Evolutionary conservation across 2,888 invertebrate genomes (phyloP).

Genomic region (Synanthedon vespiformis): DNA sequence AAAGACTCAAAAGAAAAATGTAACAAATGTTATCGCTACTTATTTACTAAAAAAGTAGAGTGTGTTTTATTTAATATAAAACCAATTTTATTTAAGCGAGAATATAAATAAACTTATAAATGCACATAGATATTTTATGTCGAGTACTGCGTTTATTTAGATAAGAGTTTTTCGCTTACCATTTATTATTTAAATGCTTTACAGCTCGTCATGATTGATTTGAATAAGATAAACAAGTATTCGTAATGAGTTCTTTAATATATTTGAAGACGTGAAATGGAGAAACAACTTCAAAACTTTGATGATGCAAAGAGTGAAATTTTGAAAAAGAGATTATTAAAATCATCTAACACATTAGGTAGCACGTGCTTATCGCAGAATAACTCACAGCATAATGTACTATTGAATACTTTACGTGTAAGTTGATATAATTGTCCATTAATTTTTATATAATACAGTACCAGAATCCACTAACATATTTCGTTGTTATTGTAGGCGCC

Average conservation of each 20-base stretch:
- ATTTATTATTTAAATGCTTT: slow-evolving; percentile 60
- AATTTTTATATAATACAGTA: slow-evolving; percentile 1
- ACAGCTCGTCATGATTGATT: slow-evolving; percentile 51
- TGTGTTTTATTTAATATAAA: background rate
- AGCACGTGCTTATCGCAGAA: slow-evolving; percentile 39
- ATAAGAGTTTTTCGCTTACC: slow-evolving; percentile 36
- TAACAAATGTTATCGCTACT: slow-evolving; percentile 17
- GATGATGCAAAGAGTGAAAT: slow-evolving; percentile 62
- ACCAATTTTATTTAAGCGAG: slow-evolving; percentile 7
- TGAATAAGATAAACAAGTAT: slow-evolving; percentile 46
- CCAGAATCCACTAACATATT: slow-evolving; percentile 35
- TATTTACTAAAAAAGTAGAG: background rate
- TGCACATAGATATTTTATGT: slow-evolving; percentile 10
- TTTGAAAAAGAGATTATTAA: slow-evolving; percentile 65
- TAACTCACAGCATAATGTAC: slow-evolving; percentile 53
- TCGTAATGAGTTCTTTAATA: slow-evolving; percentile 50
- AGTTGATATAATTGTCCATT: slow-evolving; percentile 22
- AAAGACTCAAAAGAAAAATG: slow-evolving; percentile 34
- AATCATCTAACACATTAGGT: slow-evolving; percentile 40
- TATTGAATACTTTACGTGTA: slow-evolving; percentile 59
- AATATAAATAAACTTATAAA: slow-evolving; percentile 17
- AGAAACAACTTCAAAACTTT: slow-evolving; percentile 68
- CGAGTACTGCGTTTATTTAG: slow-evolving; percentile 21
- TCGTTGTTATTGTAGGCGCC: slow-evolving; percentile 52
- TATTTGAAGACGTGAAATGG: slow-evolving; percentile 55